Evolutionary conservation across 2,888 invertebrate species (phyloP).

Genomic region (Chelonus formosanus): DNA sequence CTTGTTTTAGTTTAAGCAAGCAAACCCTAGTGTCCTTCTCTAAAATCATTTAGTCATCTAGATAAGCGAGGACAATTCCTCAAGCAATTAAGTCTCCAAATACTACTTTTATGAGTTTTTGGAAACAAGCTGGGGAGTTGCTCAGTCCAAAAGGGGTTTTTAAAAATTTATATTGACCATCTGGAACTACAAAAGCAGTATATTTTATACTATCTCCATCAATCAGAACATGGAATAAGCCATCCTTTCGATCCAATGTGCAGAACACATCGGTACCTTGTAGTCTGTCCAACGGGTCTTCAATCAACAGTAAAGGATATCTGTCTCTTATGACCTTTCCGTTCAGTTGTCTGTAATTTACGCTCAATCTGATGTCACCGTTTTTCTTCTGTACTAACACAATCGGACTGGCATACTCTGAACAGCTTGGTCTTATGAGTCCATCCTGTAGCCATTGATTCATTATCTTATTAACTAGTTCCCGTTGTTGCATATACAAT

Average conservation of each 20-base stretch:
- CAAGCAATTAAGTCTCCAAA: too few species aligned
- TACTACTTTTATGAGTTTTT: too few species aligned
- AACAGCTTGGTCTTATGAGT: conserved; percentile 49
- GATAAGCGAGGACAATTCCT: too few species aligned
- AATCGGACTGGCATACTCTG: conserved; percentile 53
- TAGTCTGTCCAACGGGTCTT: conserved; percentile 48
- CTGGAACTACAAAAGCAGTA: too few species aligned
- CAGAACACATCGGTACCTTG: not conserved
- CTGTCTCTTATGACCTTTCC: conserved; percentile 42
- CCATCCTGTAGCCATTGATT: conserved; percentile 49
- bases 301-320: conserved; percentile 33
- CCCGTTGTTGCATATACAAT: conserved; percentile 42
- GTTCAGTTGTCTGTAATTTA: conserved; percentile 60
- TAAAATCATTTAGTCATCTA: too few species aligned
- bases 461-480: conserved; percentile 48
- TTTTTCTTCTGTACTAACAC: conserved; percentile 50
- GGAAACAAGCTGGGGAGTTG: too few species aligned
- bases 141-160: too few species aligned
- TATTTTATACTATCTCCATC: too few species aligned
- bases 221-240: too few species aligned
- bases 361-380: conserved; percentile 48
- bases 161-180: not conserved
- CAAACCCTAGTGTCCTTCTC: too few species aligned
- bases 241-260: too few species aligned
- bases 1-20: too few species aligned